These are phyloP conservation scores for Laticauda colubrina DNA, from an alignment of 2,113 vertebrate species.

Conservation along the genomic window DNA sequence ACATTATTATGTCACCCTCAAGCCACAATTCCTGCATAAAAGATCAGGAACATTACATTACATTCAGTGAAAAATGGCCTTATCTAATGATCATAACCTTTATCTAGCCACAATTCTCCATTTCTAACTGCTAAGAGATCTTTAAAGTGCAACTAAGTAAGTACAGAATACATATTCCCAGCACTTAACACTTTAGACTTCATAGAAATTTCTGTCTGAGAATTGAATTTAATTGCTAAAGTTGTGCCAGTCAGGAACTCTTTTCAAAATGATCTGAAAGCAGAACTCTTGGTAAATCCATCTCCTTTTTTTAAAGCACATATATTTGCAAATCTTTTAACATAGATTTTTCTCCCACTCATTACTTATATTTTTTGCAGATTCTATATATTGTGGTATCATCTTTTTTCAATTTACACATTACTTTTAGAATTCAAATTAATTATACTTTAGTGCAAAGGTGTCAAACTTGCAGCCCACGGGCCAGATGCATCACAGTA, in stretches of 20 bases:
- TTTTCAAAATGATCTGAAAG: conserved; percentile 28
- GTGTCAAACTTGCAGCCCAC: too few relatives aligned
- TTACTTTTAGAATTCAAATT: conserved; percentile 46
- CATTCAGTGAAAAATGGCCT: neutral
- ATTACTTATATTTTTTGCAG: conserved; percentile 40
- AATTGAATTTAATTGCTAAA: neutral
- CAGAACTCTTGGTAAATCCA: conserved; percentile 29
- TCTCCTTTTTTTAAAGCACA: conserved; percentile 19
- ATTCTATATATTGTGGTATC: conserved; percentile 36
- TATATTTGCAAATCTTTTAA: conserved; percentile 26
- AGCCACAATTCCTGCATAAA: neutral
- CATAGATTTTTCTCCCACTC: rapidly evolving
- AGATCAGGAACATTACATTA: neutral
- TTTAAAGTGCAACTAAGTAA: conserved; percentile 30
- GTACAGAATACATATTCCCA: conserved; percentile 7
- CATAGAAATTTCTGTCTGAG: neutral
- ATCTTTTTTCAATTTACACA: conserved; percentile 47
- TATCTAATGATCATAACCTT: neutral
- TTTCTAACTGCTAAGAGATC: neutral
- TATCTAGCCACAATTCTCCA: neutral
- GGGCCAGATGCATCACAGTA: too few relatives aligned
- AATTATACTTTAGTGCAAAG: neutral
- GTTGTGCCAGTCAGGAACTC: conserved; percentile 9
- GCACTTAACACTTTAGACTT: conserved; percentile 20
- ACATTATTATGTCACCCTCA: neutral